A percentile compares a stretch with the other conserved stretches of the same genome.
Evolutionary conservation across 2,113 vertebrate genomes (phyloP).

Genomic region (Paramormyrops kingsleyae): DNA sequence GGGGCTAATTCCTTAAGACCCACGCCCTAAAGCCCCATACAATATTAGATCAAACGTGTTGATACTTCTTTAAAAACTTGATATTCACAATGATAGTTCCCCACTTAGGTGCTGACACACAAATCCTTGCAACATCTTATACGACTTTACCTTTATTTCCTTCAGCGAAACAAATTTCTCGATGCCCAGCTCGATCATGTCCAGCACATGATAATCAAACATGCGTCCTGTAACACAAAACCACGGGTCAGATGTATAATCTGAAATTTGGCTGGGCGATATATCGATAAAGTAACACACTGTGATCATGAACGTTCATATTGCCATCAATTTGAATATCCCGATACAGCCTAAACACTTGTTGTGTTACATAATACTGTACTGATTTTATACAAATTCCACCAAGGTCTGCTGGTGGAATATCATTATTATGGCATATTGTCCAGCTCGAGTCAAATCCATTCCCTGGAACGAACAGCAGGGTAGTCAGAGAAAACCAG

Average conservation of each 20-base stretch:
- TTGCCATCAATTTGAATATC: background rate
- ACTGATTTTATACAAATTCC: background rate
- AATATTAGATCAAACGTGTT: background rate
- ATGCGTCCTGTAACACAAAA: conserved; percentile 72
- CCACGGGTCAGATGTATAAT: background rate
- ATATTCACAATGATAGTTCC: background rate
- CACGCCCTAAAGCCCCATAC: background rate
- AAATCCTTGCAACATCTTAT: background rate
- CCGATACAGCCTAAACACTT: background rate
- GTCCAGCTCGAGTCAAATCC: background rate
- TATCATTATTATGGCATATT: background rate
- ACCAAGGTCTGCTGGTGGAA: background rate
- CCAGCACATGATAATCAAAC: conserved; percentile 91
- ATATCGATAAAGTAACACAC: background rate
- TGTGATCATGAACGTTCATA: background rate
- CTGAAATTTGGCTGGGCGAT: background rate
- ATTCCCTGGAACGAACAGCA: background rate
- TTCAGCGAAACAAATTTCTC: conserved; percentile 80
- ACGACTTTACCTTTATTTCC: conserved; percentile 77
- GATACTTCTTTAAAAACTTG: background rate
- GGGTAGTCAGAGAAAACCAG: background rate
- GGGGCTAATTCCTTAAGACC: background rate
- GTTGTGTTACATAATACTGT: background rate
- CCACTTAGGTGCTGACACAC: background rate
- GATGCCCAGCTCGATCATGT: conserved; percentile 92